phyloP scores from a whole-genome alignment of 2,888 invertebrate genomes.

The Vandiemenella viatica region DNA sequence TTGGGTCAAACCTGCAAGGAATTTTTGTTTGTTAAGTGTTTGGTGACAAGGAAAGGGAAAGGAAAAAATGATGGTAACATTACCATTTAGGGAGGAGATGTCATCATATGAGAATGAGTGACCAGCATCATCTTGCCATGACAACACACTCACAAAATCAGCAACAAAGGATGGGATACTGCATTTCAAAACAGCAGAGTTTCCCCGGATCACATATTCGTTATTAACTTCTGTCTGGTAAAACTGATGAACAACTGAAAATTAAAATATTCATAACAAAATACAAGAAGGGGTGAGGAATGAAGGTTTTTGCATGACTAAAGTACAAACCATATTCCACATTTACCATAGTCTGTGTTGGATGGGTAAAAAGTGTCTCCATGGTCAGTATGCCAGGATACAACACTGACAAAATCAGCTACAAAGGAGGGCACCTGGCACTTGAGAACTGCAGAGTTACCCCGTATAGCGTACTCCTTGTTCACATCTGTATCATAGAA shows the following conservation, averaged over 20 bases:
- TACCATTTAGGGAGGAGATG: slow-evolving; percentile 16
- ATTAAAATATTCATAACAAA: not conserved
- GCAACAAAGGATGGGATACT: slow-evolving; percentile 81
- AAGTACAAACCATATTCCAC: not conserved
- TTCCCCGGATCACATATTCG: slow-evolving; percentile 78
- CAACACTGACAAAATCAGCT: slow-evolving; percentile 77
- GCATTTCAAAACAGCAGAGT: slow-evolving; percentile 75
- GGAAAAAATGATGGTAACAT: slow-evolving; percentile 1
- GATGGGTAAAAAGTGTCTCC: slow-evolving; percentile 51
- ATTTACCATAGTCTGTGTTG: slow-evolving; percentile 15
- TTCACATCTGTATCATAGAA: slow-evolving; percentile 70
- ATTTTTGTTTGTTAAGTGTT: not conserved
- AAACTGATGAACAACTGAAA: slow-evolving; percentile 73
- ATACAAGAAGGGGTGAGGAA: not conserved
- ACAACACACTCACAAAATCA: slow-evolving; percentile 79
- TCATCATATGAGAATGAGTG: slow-evolving; percentile 28
- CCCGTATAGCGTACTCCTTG: slow-evolving; percentile 80
- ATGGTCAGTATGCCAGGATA: slow-evolving; percentile 73
- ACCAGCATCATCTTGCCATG: slow-evolving; percentile 46
- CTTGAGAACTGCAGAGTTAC: slow-evolving; percentile 76
- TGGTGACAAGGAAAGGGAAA: not conserved
- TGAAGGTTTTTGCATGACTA: no score
- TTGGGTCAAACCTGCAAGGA: no score
- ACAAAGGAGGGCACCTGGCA: slow-evolving; percentile 87
- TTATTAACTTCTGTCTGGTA: slow-evolving; percentile 82